Conservation (phyloP, 1,140 invertebrate species). For the Lordiphosa mommai region DNA sequence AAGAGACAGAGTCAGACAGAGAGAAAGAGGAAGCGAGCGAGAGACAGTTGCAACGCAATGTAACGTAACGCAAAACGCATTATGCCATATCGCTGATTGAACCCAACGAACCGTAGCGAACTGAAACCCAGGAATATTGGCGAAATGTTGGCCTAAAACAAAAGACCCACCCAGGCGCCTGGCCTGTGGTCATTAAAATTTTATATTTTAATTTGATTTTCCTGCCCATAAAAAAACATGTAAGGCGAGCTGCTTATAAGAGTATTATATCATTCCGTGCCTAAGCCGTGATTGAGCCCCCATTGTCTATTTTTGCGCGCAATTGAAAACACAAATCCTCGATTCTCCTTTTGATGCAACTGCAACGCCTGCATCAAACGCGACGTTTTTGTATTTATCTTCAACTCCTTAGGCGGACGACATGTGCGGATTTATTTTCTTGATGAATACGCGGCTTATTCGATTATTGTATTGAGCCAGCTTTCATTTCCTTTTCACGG, state of each 20-base stretch:
- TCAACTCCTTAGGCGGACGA: conserved; percentile 38
- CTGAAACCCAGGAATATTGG: conserved; percentile 39
- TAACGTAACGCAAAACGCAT: conserved; percentile 71
- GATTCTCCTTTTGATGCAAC: conserved; percentile 34
- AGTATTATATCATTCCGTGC: conserved; percentile 56
- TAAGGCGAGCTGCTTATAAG: conserved; percentile 53
- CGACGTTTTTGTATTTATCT: conserved; percentile 16
- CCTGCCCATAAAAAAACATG: conserved; percentile 53
- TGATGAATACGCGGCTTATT: conserved; percentile 73
- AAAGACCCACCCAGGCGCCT: conserved; percentile 27
- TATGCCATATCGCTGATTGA: conserved; percentile 76
- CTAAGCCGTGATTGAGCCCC: conserved; percentile 51
- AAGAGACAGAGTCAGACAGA: not conserved
- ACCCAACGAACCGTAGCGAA: conserved; percentile 48
- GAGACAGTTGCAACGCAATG: conserved; percentile 51
- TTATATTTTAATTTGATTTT: conserved; percentile 78
- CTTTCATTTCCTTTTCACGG: conserved; percentile 67
- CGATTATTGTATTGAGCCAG: conserved; percentile 61
- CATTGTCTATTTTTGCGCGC: not conserved
- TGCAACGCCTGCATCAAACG: conserved; percentile 22
- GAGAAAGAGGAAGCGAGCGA: not conserved
- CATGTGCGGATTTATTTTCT: conserved; percentile 71
- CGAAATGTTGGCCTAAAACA: conserved; percentile 66
- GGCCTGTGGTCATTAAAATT: conserved; percentile 63
- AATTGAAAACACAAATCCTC: conserved; percentile 47